These are phyloP conservation scores for Antedon mediterranea DNA, from an alignment of 53 echinoderm and acorn worm species.

Conservation along the genomic window DNA sequence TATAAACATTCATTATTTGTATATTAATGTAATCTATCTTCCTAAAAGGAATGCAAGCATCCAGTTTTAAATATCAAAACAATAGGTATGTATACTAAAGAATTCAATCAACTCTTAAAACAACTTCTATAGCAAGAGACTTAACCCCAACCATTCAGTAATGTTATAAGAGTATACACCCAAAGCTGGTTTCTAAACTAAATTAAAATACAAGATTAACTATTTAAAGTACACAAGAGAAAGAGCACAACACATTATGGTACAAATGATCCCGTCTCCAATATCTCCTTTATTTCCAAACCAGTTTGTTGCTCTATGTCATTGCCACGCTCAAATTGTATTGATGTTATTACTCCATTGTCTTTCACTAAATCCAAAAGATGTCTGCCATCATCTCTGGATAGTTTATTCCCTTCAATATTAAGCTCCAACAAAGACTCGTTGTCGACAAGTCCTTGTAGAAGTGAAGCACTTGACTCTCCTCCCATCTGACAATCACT, in stretches of 20 bases:
- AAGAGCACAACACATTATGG: background rate
- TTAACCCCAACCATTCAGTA: too few relatives aligned
- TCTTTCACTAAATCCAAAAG: conserved; percentile 71
- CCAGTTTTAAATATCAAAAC: too few relatives aligned
- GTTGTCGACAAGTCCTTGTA: conserved; percentile 49
- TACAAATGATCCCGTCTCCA: conserved; percentile 32
- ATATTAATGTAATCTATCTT: too few relatives aligned
- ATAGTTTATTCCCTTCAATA: conserved; percentile 68
- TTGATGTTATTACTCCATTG: conserved; percentile 40
- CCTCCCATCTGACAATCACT: conserved; percentile 53
- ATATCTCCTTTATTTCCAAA: conserved; percentile 60
- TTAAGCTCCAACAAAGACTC: conserved; percentile 45
- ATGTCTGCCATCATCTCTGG: conserved; percentile 42
- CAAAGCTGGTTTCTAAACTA: too few relatives aligned
- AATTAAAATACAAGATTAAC: too few relatives aligned
- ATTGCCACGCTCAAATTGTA: conserved; percentile 56
- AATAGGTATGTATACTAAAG: too few relatives aligned
- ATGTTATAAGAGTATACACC: too few relatives aligned
- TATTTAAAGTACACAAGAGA: too few relatives aligned
- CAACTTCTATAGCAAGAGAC: too few relatives aligned
- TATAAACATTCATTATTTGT: too few relatives aligned
- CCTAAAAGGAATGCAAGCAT: too few relatives aligned
- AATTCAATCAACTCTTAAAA: too few relatives aligned
- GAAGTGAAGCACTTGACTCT: conserved; percentile 42
- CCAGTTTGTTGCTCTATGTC: conserved; percentile 23